Base-by-base conservation (phyloP, 2,797 vertebrate genomes). In the Rachycentron canadum region DNA sequence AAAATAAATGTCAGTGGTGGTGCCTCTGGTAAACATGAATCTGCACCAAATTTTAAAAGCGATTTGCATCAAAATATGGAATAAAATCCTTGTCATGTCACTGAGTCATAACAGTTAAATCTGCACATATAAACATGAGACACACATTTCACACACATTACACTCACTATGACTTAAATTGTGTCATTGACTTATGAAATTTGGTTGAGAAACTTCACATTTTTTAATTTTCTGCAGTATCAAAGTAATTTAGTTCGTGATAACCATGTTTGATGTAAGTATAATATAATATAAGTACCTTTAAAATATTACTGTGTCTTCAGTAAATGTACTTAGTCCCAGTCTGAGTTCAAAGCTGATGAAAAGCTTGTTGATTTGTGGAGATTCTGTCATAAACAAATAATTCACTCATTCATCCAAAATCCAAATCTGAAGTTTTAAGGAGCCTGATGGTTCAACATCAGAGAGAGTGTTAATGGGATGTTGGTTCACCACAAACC, bases 401-500 rank as follows among this genome's bases (percentile, higher is more conserved):
- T 45, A 19, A 45, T 45, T 7, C 17, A 0, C 47, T 49, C 9
- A 23, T 49, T 49, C 3, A 23, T n/a, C 41, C n/a, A 36, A 69
- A 58, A 26, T 2, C 47, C 21, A 49, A 11, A n/a, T 47, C 19
- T n/a, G 2, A n/a, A n/a, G 47, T 49, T 49, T 25, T 13, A 13
- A 25, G 4, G 50, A 52, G 13, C 23, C 26, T 26, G 5, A 26
- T 2, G 13, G 23, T 32, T 12, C 9, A 2, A 73, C 28, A 17
- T 40, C 10, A 1, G 4, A 40, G 3, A 23, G 0, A 0, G 1
- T 26, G 19, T 58, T 68, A 14, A 60, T 69, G 45, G 63, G 49
- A 52, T 55, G 56, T 40, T 0, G 69, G 73, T 85, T 81, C 47
- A 81, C 74, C 74, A 77, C 80, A 81, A 79, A 71, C 65, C 71